These are phyloP conservation scores for Platyscapa corneri DNA, from an alignment of 1,140 invertebrate species.

Conservation along the genomic window DNA sequence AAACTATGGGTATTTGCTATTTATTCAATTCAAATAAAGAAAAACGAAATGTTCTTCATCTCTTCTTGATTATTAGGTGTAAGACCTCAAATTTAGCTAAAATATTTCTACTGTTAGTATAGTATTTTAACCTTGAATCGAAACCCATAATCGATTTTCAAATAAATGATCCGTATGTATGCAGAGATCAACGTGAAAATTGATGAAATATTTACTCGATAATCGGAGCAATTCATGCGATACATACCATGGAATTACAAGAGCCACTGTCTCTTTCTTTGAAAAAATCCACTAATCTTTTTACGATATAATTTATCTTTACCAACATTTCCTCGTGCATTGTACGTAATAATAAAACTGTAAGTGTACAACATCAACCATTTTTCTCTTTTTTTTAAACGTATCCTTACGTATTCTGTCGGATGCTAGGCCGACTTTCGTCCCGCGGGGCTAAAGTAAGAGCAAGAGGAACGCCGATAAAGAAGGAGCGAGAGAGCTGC, in stretches of 20 bases:
- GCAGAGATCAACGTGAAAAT: constrained; percentile 14
- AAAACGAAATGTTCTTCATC: too few species aligned
- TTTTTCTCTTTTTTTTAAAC: constrained; percentile 34
- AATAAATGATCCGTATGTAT: neutral
- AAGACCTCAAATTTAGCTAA: too few species aligned
- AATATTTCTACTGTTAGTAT: neutral
- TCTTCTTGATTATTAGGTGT: too few species aligned
- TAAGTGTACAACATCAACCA: constrained; percentile 13
- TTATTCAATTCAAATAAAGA: too few species aligned
- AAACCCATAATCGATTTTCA: neutral
- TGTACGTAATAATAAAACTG: constrained; percentile 39
- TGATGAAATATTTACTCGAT: constrained; percentile 36
- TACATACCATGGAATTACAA: neutral
- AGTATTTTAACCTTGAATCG: neutral
- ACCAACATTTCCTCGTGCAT: constrained; percentile 20
- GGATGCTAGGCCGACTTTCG: constrained; percentile 9
- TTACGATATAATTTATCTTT: constrained; percentile 41
- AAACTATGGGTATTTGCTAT: too few species aligned
- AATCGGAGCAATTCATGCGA: constrained; percentile 10
- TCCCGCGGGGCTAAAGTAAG: neutral
- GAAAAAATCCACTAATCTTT: constrained; percentile 35
- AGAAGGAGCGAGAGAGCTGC: neutral
- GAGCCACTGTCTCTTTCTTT: neutral
- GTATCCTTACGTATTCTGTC: neutral
- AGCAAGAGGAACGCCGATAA: neutral